Evolutionary conservation across 2,797 vertebrate genomes (phyloP).

Genomic region (Chrosomus eos): DNA sequence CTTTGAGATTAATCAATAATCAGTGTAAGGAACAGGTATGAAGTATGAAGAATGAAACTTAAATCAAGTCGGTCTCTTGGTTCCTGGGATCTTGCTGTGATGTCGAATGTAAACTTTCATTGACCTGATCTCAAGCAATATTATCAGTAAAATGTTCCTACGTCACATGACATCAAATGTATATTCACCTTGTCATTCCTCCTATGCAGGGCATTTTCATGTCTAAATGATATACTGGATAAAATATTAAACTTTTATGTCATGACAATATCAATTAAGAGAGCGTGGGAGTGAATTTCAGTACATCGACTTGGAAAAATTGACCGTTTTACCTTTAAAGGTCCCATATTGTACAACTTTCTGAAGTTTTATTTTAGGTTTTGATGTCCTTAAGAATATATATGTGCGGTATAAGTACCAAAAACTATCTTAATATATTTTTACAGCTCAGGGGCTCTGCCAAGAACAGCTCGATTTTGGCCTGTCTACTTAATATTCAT

Average conservation of each 20-base stretch:
- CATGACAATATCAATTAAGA: neutral
- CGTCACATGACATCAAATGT: neutral
- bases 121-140: neutral
- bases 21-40: neutral
- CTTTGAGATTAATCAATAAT: neutral
- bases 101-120: neutral
- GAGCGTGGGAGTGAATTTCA: neutral
- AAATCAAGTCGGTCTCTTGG: neutral
- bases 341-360: no score
- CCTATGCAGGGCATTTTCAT: neutral
- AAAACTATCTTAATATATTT: no score
- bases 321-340: no score
- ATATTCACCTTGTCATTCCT: neutral
- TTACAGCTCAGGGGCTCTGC: no score
- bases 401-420: no score
- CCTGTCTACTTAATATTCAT: no score
- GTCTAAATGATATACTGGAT: neutral
- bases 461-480: no score
- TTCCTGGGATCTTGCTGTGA: neutral
- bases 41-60: neutral
- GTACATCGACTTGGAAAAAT: neutral
- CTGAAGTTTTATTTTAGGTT: no score
- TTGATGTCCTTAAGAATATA: no score
- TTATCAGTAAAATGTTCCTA: neutral
- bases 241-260: neutral